Base-by-base conservation (phyloP, 2,113 vertebrate species). In the Haliaeetus leucogaster region DNA sequence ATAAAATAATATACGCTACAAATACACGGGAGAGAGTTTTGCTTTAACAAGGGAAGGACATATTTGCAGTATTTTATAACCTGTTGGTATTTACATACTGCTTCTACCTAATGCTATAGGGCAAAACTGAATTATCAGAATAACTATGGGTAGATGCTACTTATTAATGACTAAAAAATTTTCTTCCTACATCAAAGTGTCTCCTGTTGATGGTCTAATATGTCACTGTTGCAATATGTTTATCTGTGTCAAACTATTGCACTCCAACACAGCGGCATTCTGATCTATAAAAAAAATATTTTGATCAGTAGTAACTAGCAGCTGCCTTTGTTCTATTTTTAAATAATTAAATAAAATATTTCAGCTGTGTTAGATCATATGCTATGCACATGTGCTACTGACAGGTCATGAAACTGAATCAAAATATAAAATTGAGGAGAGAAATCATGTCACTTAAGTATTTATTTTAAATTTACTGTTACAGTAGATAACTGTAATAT, bases 301-400 rank as follows among this genome's bases (percentile, higher is more conserved):
- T 84, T 79, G 50, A 82, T 91, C 52, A 36, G 61, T 87, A 84
- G 61, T 84, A 84, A 82, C 77, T 84, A 91, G 56, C 94, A 97
- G 91, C 94, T 94, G 91, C 93, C 70, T 95, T 96, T 94, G 70
- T 89, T 91, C 93, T 94, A 96, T 96, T 96, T 97, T 93, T 61
- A 96, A 95, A 79, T 79, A 86, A 93, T 89, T 93, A 92, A 95
- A 91, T 86, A 94, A 89, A 85, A 86, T 89, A 70, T 94, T 97
- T 94, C 38, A 59, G 50, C 86, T 66, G 80, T 89, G 38, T 88
- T 93, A 80, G 91, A 62, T 96, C 76, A 71, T 83, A 58, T 74
- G 88, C 79, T 86, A 10, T 65, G 91, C 63, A 92, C 74, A 66
- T 86, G 53, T 95, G 42, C 77, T 86, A 48, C 63, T 81, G 65